Conservation (phyloP, 1,140 invertebrate genomes). For the Thalassaphorura encarpata region DNA sequence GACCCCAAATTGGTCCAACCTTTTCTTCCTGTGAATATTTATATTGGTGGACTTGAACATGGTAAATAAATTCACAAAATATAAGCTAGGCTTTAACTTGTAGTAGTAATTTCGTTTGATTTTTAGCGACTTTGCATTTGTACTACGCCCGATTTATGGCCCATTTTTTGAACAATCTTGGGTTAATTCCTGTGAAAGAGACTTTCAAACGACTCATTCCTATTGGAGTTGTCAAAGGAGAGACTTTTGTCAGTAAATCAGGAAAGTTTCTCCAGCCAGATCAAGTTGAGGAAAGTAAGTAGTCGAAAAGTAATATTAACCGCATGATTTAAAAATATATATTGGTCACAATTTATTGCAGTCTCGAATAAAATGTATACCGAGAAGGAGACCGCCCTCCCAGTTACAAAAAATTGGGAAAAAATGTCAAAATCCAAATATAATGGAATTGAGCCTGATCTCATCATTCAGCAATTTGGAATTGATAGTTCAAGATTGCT, state of each 20-base stretch:
- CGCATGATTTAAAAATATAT: slow-evolving; percentile 3
- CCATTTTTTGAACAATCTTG: slow-evolving; percentile 77
- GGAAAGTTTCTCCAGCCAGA: slow-evolving; percentile 66
- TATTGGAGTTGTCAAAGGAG: slow-evolving; percentile 89
- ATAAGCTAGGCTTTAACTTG: background rate
- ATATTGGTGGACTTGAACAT: slow-evolving; percentile 96
- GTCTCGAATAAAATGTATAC: slow-evolving; percentile 36
- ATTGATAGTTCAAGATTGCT: slow-evolving; percentile 76
- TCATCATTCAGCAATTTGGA: slow-evolving; percentile 70
- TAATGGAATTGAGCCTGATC: slow-evolving; percentile 90
- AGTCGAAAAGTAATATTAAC: background rate
- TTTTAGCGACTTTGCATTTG: slow-evolving; percentile 78
- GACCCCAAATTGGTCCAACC: slow-evolving; percentile 47
- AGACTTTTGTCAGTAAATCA: slow-evolving; percentile 65
- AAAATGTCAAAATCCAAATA: slow-evolving; percentile 99
- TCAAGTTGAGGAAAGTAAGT: slow-evolving; percentile 52
- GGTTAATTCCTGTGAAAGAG: slow-evolving; percentile 60
- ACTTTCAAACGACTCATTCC: slow-evolving; percentile 85
- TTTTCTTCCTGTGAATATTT: slow-evolving; percentile 83
- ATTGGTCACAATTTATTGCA: background rate
- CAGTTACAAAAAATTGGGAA: slow-evolving; percentile 71
- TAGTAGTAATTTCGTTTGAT: slow-evolving; percentile 24
- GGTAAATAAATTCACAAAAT: slow-evolving; percentile 42
- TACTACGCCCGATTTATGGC: slow-evolving; percentile 93
- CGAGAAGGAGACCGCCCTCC: slow-evolving; percentile 52